A percentile compares a stretch with the other conserved stretches of the same genome.
These are phyloP conservation scores for Leuctra nigra DNA, from an alignment of 2,888 invertebrate genomes.

Conservation along the genomic window DNA sequence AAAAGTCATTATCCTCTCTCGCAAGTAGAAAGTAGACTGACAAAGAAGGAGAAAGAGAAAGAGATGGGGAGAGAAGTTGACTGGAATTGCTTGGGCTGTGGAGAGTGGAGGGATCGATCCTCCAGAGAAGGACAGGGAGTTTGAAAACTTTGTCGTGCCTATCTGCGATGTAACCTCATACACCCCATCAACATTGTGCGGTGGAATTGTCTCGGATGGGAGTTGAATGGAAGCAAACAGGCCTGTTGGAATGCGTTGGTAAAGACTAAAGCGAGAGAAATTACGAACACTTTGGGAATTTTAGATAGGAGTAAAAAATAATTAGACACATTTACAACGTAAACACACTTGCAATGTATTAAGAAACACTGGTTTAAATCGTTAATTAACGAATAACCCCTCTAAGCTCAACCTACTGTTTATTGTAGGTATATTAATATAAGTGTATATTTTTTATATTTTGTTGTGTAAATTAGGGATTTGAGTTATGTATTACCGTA, in stretches of 20 bases:
- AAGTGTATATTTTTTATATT: too few species aligned
- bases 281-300: background rate
- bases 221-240: background rate
- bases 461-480: too few species aligned
- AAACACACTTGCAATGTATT: too few species aligned
- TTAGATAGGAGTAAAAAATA: too few species aligned
- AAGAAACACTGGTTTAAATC: too few species aligned
- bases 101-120: constrained; percentile 9
- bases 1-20: constrained; percentile 17
- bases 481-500: too few species aligned
- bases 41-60: background rate
- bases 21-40: constrained; percentile 3
- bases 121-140: background rate
- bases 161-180: constrained; percentile 15
- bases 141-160: constrained; percentile 7
- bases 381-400: too few species aligned
- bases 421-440: too few species aligned
- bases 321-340: too few species aligned
- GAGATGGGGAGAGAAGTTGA: constrained; percentile 1
- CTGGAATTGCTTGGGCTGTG: constrained; percentile 2
- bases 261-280: background rate
- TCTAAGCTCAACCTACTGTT: too few species aligned
- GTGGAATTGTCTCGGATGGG: background rate
- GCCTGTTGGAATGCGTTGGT: background rate
- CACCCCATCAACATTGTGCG: constrained; percentile 12